Conservation (phyloP, 2,797 vertebrate species). For the Trichosurus vulpecula region DNA sequence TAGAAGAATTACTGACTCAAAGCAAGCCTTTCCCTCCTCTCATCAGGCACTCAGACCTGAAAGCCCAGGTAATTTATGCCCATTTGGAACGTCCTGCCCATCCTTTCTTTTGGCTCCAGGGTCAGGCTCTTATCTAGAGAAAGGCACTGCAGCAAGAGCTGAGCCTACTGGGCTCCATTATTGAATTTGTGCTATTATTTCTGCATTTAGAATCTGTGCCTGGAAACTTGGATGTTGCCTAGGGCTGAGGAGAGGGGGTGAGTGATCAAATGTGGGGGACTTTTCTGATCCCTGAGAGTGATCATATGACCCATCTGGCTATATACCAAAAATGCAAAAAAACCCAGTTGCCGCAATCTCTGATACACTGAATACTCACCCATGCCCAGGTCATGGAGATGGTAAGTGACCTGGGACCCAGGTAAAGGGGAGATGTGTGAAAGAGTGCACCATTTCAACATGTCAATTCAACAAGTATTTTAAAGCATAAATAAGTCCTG, state of each 20-base stretch:
- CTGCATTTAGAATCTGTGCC: neutral
- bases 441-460: neutral
- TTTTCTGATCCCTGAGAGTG: neutral
- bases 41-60: neutral
- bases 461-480: neutral
- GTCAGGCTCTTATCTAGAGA: neutral
- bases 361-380: neutral
- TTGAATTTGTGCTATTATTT: neutral
- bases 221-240: neutral
- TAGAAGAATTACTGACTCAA: neutral
- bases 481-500: neutral
- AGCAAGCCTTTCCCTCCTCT: neutral
- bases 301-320: neutral
- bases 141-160: neutral
- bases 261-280: neutral
- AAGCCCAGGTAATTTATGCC: neutral
- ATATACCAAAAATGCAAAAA: neutral
- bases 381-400: neutral
- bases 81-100: neutral
- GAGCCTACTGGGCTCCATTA: neutral
- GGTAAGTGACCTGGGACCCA: neutral
- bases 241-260: neutral
- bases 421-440: neutral
- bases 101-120: neutral
- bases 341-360: neutral